These are phyloP conservation scores for Sthenelais limicola DNA, from an alignment of 2,888 invertebrate genomes.

Conservation along the genomic window DNA sequence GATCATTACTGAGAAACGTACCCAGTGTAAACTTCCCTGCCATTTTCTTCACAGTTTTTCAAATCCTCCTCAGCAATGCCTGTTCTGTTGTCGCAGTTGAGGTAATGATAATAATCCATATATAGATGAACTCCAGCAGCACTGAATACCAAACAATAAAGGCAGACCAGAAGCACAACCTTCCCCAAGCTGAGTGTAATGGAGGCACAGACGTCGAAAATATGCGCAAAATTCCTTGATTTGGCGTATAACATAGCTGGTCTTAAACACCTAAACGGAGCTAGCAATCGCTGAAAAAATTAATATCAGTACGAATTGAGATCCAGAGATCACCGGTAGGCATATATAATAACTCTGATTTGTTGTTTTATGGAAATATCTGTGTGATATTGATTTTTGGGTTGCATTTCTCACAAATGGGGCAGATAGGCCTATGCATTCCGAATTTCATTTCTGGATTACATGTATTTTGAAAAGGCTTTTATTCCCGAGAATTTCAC, in stretches of 20 bases:
- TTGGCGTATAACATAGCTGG: constrained; percentile 35
- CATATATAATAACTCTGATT: too few relatives aligned
- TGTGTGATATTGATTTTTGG: too few relatives aligned
- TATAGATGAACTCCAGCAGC: constrained; percentile 42
- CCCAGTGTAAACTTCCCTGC: constrained; percentile 35
- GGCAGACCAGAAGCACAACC: constrained; percentile 35
- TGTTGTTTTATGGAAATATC: too few relatives aligned
- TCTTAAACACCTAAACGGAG: constrained; percentile 38
- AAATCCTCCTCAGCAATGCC: background rate
- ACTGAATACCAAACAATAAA: constrained; percentile 37
- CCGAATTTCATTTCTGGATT: too few relatives aligned
- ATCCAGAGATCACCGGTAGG: too few relatives aligned
- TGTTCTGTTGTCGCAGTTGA: constrained; percentile 17
- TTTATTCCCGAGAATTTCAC: too few relatives aligned
- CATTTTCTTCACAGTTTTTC: background rate
- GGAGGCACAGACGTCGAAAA: constrained; percentile 43
- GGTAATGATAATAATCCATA: constrained; percentile 32
- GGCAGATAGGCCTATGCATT: too few relatives aligned
- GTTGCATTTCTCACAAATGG: too few relatives aligned
- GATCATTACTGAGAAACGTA: too few relatives aligned
- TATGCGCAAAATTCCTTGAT: constrained; percentile 41
- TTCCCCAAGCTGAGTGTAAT: constrained; percentile 40
- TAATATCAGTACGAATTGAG: too few relatives aligned
- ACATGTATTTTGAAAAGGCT: too few relatives aligned
- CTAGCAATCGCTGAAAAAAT: constrained; percentile 1